Evolutionary conservation across 2,888 invertebrate species (phyloP).

Genomic region (Rapana venosa): DNA sequence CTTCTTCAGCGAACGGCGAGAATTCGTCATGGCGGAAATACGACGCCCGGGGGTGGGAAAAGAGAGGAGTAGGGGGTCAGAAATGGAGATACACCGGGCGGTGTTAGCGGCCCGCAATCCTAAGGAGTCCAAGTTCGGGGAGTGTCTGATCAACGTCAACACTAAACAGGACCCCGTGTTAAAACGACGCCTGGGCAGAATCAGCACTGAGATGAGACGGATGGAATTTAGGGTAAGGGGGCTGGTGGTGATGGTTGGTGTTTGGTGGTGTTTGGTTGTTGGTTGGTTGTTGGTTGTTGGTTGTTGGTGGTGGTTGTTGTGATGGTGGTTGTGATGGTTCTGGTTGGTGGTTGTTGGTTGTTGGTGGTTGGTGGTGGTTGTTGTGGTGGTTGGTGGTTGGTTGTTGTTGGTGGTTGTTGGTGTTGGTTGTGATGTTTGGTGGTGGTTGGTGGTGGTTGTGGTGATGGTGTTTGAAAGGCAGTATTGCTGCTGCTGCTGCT

Average conservation of each 20-base stretch:
- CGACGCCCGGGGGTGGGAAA: constrained; percentile 48
- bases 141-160: constrained; percentile 62
- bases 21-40: constrained; percentile 52
- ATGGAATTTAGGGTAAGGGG: constrained; percentile 55
- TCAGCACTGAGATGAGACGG: constrained; percentile 59
- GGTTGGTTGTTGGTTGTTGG: no score
- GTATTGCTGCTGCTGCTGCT: no score
- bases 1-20: constrained; percentile 43
- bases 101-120: constrained; percentile 63
- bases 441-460: no score
- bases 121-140: constrained; percentile 66
- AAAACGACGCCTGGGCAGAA: constrained; percentile 54
- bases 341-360: no score
- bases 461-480: no score
- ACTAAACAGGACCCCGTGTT: constrained; percentile 61
- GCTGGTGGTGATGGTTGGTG: not conserved
- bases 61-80: constrained; percentile 52
- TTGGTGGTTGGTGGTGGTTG: no score
- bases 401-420: no score
- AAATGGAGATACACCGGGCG: constrained; percentile 63
- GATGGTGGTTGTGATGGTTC: no score
- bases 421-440: no score
- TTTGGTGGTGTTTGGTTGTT: not conserved
- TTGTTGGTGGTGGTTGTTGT: no score
- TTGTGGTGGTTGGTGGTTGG: no score